Evolutionary conservation across 2,888 invertebrate genomes (phyloP), one percentile per base, ranked within the genome.

Genomic region (Pristionchus maxplancki): DNA sequence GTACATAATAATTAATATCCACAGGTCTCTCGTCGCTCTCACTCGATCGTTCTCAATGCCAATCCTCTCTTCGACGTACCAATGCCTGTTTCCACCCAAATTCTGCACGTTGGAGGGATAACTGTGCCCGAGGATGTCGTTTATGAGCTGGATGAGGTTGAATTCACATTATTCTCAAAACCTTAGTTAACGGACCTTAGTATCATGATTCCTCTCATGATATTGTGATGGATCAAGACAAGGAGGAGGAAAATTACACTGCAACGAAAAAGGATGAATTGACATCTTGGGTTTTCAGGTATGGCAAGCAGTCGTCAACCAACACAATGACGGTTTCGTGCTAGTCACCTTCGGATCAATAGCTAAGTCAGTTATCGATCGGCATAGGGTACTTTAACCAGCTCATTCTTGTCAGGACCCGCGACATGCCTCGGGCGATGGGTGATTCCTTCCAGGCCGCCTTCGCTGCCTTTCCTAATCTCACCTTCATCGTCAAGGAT

Each of bases 261-360:
- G 9, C 24, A 64, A 5, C 24, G 1, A 8, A 62, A 24, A 64
- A 20, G 44, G 9, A n/a, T 37, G 20, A 3, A 3, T 1, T 8
- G 6, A 28, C 20, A 9, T 83, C 31, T 48, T 6, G 13, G n/a
- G 48, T 48, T 15, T 44, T 81, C 89, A 92, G 91, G 89, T 90
- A 48, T 93, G 93, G 93, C 74, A 89, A 78, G 28, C 84, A 15
- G 81, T 93, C 0, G 92, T 92, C n/a, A 90, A 92, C 58, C 74
- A 81, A 15, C 85, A 90, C 15, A 87, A 67, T 1, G 82, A 89
- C 48, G 92, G 92, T 37, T 93, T 92, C 86, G 88, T 91, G 8
- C 87, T 94, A 8, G 90, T 94, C 15, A 93, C 93, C 8, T 94
- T 94, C 78, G 94, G 94, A 5, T 91, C 93, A 28, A 94, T 94